Evolutionary conservation across 1,140 invertebrate species (phyloP), one percentile per base, ranked within the genome.

Genomic region (Drosophila navojoa): DNA sequence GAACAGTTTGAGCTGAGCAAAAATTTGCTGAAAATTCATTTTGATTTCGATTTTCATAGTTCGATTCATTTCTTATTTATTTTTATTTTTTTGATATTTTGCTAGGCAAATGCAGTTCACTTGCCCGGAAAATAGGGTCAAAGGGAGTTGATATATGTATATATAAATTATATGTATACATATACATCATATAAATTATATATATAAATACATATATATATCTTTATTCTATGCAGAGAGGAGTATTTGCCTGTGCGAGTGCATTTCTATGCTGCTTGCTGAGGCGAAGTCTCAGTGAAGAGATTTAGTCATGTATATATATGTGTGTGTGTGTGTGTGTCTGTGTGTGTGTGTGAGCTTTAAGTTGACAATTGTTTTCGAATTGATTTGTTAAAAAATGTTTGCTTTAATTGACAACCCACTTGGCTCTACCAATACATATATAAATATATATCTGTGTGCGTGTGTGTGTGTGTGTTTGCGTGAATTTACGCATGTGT

Each of bases 321-420:
- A 9, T 38, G 29, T 49, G 27, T 38, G 45, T 22, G 15, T 13
- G 19, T 16, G 55, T 16, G 13, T n/a, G 10, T 22, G 10, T 22
- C 11, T 25, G 13, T 40, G 19, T n/a, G 11, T 22, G 10, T 22
- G 3, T 5, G 54, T n/a, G 22, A 44, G 29, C 16, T 29, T 29
- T 45, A 7, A 59, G 13, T 54, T 32, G 25, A 38, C 53, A 58
- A 13, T 71, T 63, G 32, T 40, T 27, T 53, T 44, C 10, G 15
- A 60, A 69, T 61, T 68, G 71, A 55, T 68, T 55, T 73, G 42
- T 22, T 49, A 44, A n/a, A 40, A 32, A 19, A 50, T 50, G 63
- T 54, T 40, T 72, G 54, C 32, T 9, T 32, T 9, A 32, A 32
- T 32, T 32, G 32, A 13, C 49, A 59, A 40, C 19, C 40, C 25